Evolutionary conservation across 2,797 vertebrate species (phyloP).

Genomic region (Poecilia picta): DNA sequence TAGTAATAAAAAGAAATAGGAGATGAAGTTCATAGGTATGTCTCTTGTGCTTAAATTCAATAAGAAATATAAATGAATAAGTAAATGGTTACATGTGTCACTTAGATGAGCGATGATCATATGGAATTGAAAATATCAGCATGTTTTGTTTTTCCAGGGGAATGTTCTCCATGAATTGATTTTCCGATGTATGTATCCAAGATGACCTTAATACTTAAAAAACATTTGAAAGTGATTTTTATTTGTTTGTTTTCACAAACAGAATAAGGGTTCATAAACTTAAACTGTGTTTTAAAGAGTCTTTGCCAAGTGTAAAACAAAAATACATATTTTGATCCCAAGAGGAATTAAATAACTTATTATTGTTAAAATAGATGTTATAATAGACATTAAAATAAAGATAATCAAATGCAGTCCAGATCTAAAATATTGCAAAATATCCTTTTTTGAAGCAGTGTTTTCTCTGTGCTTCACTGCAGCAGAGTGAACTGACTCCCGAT

Average conservation of each 20-base stretch:
- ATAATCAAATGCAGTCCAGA: neutral
- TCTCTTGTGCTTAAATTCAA: neutral
- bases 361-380: neutral
- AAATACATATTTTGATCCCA: neutral
- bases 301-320: neutral
- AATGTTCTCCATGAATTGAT: neutral
- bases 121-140: neutral
- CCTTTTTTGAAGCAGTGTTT: neutral
- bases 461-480: neutral
- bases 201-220: neutral
- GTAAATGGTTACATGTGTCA: neutral
- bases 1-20: neutral
- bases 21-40: neutral
- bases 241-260: neutral
- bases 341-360: neutral
- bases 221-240: neutral
- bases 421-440: neutral
- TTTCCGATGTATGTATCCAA: neutral
- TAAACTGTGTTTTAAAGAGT: neutral
- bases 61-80: neutral
- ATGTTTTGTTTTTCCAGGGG: neutral
- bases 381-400: neutral
- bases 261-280: neutral
- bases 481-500: neutral
- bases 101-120: neutral